Evolutionary conservation across 2,113 vertebrate genomes (phyloP).

Genomic region (Pterocles gutturalis): DNA sequence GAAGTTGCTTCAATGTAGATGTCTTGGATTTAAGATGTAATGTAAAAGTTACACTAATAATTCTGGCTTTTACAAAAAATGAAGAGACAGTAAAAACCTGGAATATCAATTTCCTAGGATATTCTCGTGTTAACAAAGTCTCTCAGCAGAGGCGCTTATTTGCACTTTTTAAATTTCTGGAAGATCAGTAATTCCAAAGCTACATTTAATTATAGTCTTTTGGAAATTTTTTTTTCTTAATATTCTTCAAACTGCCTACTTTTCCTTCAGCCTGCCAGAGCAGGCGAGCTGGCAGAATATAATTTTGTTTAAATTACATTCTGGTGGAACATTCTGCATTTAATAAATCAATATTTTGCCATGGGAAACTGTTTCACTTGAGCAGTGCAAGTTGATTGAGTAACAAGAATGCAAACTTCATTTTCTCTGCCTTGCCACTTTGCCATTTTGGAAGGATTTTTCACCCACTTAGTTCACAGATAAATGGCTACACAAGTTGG

Average conservation of each 20-base stretch:
- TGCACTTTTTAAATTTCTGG: slow-evolving; percentile 24
- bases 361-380: neutral
- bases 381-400: neutral
- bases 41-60: neutral
- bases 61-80: neutral
- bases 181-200: neutral
- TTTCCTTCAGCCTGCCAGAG: neutral
- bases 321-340: neutral
- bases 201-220: neutral
- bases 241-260: neutral
- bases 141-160: neutral
- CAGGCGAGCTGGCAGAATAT: neutral
- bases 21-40: neutral
- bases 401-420: neutral
- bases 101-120: neutral
- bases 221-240: neutral
- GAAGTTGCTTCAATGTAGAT: neutral
- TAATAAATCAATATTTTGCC: slow-evolving; percentile 5
- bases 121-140: neutral
- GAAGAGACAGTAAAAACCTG: neutral
- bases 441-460: neutral
- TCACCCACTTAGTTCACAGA: neutral
- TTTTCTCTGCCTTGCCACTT: neutral
- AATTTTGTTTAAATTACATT: slow-evolving; percentile 12
- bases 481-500: neutral